A percentile compares a stretch with the other conserved stretches of the same genome.
phyloP scores from a whole-genome alignment of 2,888 invertebrate species.

The Lycaena phlaeas region DNA sequence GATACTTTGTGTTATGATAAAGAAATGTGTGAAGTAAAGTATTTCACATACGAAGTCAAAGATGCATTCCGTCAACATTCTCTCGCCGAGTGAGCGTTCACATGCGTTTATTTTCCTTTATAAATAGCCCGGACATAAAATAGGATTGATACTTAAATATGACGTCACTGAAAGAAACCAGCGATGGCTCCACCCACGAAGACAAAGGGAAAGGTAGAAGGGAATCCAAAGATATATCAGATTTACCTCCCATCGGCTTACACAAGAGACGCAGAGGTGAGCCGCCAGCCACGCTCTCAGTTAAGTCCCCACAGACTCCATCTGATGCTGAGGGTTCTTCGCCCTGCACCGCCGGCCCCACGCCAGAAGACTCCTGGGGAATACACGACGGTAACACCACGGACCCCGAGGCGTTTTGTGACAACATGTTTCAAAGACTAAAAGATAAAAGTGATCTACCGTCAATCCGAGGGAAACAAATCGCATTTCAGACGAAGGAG shows the following conservation, averaged over 20 bases:
- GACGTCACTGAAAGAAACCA: constrained; percentile 49
- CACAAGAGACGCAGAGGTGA: constrained; percentile 58
- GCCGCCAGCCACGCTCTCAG: constrained; percentile 52
- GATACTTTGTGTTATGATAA: too few relatives aligned
- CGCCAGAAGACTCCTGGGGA: constrained; percentile 46
- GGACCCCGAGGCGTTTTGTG: constrained; percentile 50
- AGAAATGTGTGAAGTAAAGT: constrained; percentile 4
- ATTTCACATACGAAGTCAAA: constrained; percentile 11
- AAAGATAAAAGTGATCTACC: constrained; percentile 54
- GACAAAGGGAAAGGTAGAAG: constrained; percentile 24
- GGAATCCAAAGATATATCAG: constrained; percentile 32
- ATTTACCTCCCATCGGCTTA: constrained; percentile 53
- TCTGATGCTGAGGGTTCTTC: constrained; percentile 61
- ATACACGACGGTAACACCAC: constrained; percentile 35
- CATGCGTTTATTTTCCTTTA: constrained; percentile 63
- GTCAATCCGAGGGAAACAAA: constrained; percentile 67
- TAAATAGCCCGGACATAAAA: constrained; percentile 54
- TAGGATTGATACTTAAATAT: constrained; percentile 27
- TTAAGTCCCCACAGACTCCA: constrained; percentile 46
- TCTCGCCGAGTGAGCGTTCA: constrained; percentile 33
- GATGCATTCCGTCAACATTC: constrained; percentile 55
- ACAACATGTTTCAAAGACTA: constrained; percentile 50
- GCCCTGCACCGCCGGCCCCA: constrained; percentile 50
- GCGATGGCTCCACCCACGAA: constrained; percentile 37
- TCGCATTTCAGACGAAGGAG: constrained; percentile 71